Evolutionary conservation across 1,140 invertebrate genomes (phyloP).

Genomic region (Drosophila tristis): DNA sequence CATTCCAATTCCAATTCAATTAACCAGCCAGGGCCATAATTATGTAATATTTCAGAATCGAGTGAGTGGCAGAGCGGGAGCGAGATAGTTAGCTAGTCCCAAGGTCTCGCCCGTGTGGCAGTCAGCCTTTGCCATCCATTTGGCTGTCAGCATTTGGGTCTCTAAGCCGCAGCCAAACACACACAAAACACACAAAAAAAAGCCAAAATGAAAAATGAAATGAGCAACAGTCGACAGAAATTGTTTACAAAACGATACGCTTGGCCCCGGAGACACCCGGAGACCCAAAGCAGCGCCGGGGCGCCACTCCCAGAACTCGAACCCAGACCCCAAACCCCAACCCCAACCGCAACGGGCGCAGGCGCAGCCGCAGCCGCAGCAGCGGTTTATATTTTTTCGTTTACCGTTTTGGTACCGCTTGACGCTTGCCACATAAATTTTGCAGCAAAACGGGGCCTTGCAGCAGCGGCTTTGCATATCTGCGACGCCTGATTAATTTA

Average conservation of each 20-base stretch:
- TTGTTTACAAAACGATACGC: constrained; percentile 62
- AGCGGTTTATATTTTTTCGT: constrained; percentile 49
- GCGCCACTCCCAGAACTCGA: constrained; percentile 65
- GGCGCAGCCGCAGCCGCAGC: constrained; percentile 68
- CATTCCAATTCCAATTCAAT: constrained; percentile 74
- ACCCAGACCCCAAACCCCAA: constrained; percentile 7
- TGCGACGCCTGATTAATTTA: constrained; percentile 63
- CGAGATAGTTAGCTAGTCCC: constrained; percentile 45
- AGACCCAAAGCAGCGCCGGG: constrained; percentile 27
- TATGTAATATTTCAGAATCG: constrained; percentile 73
- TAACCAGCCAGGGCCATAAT: constrained; percentile 68
- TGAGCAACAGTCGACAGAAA: constrained; percentile 28
- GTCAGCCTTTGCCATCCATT: constrained; percentile 54
- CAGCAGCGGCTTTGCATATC: constrained; percentile 36
- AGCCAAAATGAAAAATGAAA: constrained; percentile 42
- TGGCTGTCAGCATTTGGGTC: constrained; percentile 68
- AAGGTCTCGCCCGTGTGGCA: constrained; percentile 47
- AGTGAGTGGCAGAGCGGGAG: constrained; percentile 36
- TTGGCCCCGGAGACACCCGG: constrained; percentile 50
- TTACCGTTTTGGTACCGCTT: constrained; percentile 59
- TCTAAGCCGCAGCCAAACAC: constrained; percentile 27
- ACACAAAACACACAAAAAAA: neutral
- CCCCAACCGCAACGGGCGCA: constrained; percentile 42
- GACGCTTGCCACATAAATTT: constrained; percentile 73
- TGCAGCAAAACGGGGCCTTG: constrained; percentile 26